Base-by-base conservation (phyloP, 2,888 invertebrate genomes). In the Leucophenga maculata region DNA sequence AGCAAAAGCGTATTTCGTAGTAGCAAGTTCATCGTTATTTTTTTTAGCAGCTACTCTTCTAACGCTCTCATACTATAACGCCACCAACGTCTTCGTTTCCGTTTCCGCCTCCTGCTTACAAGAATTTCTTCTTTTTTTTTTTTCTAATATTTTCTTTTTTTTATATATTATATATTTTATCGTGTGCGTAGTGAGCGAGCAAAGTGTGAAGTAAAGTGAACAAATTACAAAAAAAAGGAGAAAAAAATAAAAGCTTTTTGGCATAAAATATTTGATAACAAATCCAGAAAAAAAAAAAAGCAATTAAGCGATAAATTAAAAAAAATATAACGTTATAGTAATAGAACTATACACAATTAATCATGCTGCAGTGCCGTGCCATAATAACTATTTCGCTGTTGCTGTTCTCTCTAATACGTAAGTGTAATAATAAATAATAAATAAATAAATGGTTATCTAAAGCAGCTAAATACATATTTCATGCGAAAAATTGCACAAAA, bases 401-500 rank as follows among this genome's bases (percentile, higher is more conserved):
- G 78, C 74, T 84, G 75, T 74, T 80, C 74, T 74, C 78, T 52
- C 65, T 78, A 68, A 74, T 84, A 77, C 75, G 82, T 82, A 77
- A 82, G 82, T 82, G 16, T 1, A 18, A 39, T 60, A 60, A 8
- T 32, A 39, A 39, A 39, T 0, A 39, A 60, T n/a, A 16, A 18
- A 14, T 18, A 39, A 39, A 60, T 9, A 60, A 39, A 16, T n/a
- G 14, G 6, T 14, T n/a, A n/a, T n/a, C n/a, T n/a, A n/a, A n/a
- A n/a, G n/a, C n/a, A n/a, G n/a, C n/a, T n/a, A n/a, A n/a, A n/a
- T n/a, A 18, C 14, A 2, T 3, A 26, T 26, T 26, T 26, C 26
- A 26, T 26, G 26, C 26, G 26, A 26, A 26, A 6, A 26, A 6
- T 11, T 39, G 39, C 39, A 39, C 8, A 8, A 55, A 55, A 55